phyloP scores from a whole-genome alignment of 2,797 vertebrate species.

The Ciconia nigra region DNA sequence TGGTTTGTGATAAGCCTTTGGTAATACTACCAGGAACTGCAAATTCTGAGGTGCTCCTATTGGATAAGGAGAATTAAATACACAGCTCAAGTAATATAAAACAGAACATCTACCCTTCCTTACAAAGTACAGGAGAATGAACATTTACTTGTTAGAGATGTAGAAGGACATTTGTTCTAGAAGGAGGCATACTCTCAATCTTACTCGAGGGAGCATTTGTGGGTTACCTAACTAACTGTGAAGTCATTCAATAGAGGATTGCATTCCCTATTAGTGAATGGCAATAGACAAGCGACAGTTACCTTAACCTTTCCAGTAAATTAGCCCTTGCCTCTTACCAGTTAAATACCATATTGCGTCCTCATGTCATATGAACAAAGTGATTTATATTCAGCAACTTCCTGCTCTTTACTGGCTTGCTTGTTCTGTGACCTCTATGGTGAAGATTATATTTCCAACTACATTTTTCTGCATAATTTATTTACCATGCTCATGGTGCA shows the following conservation, averaged over 20 bases:
- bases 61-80: not conserved
- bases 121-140: not conserved
- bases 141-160: not conserved
- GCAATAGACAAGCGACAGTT: not conserved
- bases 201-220: not conserved
- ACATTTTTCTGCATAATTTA: not conserved
- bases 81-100: not conserved
- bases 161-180: not conserved
- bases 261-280: not conserved
- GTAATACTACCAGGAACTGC: not conserved
- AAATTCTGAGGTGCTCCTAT: not conserved
- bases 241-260: not conserved
- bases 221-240: not conserved
- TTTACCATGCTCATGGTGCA: not conserved
- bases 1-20: not conserved
- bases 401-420: not conserved
- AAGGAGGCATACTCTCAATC: not conserved
- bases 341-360: not conserved
- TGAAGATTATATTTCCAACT: not conserved
- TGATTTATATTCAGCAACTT: not conserved
- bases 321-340: not conserved
- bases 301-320: not conserved
- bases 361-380: not conserved
- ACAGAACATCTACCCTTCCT: not conserved
- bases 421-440: not conserved